These are phyloP conservation scores for Danio tinwini DNA, from an alignment of 2,797 vertebrate genomes.

Conservation along the genomic window DNA sequence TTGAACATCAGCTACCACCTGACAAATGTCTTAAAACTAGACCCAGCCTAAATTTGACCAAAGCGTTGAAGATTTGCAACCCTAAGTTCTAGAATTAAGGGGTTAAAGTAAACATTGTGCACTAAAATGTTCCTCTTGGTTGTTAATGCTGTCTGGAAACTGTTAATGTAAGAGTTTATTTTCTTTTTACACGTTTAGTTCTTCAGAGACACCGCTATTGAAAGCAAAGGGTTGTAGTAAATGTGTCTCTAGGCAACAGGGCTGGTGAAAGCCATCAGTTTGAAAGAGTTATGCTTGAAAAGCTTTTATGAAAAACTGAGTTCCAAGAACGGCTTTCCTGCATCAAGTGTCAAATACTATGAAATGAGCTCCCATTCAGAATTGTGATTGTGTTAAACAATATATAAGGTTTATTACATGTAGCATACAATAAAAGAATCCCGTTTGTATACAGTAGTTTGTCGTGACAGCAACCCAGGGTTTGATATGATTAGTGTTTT, in stretches of 20 bases:
- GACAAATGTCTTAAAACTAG: too few relatives aligned
- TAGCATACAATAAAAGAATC: neutral
- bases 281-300: slow-evolving; percentile 26
- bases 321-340: slow-evolving; percentile 17
- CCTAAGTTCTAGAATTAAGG: too few relatives aligned
- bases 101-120: neutral
- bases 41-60: too few relatives aligned
- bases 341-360: slow-evolving; percentile 22
- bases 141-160: slow-evolving; percentile 2
- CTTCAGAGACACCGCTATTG: slow-evolving; percentile 30
- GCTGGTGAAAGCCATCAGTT: slow-evolving; percentile 46
- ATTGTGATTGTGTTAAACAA: slow-evolving; percentile 9
- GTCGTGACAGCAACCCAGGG: neutral
- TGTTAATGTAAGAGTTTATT: slow-evolving; percentile 31
- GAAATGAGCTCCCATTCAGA: slow-evolving; percentile 2
- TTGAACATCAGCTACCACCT: too few relatives aligned
- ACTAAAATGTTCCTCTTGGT: neutral
- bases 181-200: slow-evolving; percentile 35
- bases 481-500: neutral
- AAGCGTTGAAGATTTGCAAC: too few relatives aligned
- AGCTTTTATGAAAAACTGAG: slow-evolving; percentile 1
- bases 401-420: slow-evolving; percentile 17
- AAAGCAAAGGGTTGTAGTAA: slow-evolving; percentile 47
- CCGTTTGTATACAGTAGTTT: slow-evolving; percentile 1
- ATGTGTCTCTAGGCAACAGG: slow-evolving; percentile 53